These are phyloP conservation scores for Leptinotarsa haldemani DNA, from an alignment of 2,888 invertebrate species.

Conservation along the genomic window DNA sequence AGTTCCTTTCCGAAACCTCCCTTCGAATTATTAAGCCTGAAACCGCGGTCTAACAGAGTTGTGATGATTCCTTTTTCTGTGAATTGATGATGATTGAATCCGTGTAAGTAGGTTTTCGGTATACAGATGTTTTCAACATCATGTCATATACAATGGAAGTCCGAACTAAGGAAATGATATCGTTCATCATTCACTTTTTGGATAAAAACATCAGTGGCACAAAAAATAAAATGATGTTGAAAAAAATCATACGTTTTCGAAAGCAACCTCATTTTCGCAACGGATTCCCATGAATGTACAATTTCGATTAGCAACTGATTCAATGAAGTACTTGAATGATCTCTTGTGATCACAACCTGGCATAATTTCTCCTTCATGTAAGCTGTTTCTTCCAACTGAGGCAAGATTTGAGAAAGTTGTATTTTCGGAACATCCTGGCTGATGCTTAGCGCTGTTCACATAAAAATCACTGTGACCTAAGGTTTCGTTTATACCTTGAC, in stretches of 20 bases:
- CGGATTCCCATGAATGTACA: constrained; percentile 63
- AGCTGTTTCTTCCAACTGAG: constrained; percentile 53
- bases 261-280: constrained; percentile 59
- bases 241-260: constrained; percentile 51
- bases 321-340: constrained; percentile 65
- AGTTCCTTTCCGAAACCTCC: too few relatives aligned
- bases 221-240: not conserved
- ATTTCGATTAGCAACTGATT: constrained; percentile 57
- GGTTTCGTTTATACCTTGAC: constrained; percentile 61
- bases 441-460: constrained; percentile 61
- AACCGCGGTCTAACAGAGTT: too few relatives aligned
- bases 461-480: constrained; percentile 65
- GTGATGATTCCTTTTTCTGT: too few relatives aligned
- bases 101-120: too few relatives aligned
- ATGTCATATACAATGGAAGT: too few relatives aligned
- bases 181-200: too few relatives aligned
- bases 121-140: too few relatives aligned
- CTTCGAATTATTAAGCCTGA: too few relatives aligned
- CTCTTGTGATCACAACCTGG: constrained; percentile 66
- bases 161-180: too few relatives aligned
- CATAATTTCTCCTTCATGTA: constrained; percentile 60
- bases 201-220: too few relatives aligned
- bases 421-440: constrained; percentile 62
- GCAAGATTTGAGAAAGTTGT: constrained; percentile 51
- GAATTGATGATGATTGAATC: too few relatives aligned